Base-by-base conservation (phyloP, 2,797 vertebrate species). In the Gymnothorax reevesii region DNA sequence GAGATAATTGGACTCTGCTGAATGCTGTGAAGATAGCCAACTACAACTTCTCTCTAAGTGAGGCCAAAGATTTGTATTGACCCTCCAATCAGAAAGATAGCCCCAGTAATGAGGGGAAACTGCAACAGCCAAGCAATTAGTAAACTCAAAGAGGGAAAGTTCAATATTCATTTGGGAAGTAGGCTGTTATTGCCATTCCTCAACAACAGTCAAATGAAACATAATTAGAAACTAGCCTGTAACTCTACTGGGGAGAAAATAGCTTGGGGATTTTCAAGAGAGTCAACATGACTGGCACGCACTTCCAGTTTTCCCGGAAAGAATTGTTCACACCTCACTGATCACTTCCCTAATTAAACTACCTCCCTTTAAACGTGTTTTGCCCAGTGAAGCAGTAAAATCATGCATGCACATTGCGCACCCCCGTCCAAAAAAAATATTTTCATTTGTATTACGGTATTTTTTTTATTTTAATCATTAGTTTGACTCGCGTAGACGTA, bases 211-310 rank as follows among this genome's bases (percentile, higher is more conserved):
- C 77, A 73, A 49, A 59, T 62, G 60, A 54, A 13, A 33, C 25
- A 55, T 83, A 85, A 85, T 85, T 83, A 83, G 64, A 55, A 80
- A 69, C 33, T 42, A 42, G 64, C 33, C 22, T 71, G 71, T 59
- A 59, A 57, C 13, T 57, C 84, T 9, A 15, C 33, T 57, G 71
- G 69, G 33, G 84, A 71, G 55, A 57, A 15, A 33, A 52, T 71
- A 33, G 69, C 52, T 9, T 55, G 15, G 77, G 7, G 13, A 57
- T 85, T 71, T 71, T 84, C 10, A 5, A 64, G 60, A 62, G 6
- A 20, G 52, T 69, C 62, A 59, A 80, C n/a, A 20, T 55, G 10
- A 55, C 52, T 17, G 52, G n/a, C 77, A 54, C 52, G 22, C 77
- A 54, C 77, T 80, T 22, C 77, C 77, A 8, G 17, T 80, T 55